Conservation (phyloP, 2,797 vertebrate genomes). For the Chaetodon trifasciatus region DNA sequence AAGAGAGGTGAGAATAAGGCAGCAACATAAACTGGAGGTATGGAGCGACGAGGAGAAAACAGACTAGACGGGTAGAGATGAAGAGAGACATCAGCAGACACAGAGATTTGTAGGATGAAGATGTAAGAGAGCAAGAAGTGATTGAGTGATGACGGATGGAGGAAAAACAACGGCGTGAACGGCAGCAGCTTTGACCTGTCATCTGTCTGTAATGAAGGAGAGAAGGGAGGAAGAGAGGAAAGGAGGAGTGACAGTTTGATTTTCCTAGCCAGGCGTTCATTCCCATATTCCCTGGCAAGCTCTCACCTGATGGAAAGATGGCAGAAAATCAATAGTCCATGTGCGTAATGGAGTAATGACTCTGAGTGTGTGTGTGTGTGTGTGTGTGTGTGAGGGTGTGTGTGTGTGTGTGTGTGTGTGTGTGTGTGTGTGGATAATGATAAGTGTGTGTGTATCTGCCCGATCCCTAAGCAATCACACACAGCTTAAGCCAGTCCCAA, state of each 20-base stretch:
- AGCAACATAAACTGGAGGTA: conserved; percentile 13
- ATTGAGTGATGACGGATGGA: conserved; percentile 74
- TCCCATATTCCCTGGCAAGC: conserved; percentile 87
- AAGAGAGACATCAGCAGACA: conserved; percentile 51
- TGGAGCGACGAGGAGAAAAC: conserved; percentile 11
- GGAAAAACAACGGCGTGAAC: conserved; percentile 74
- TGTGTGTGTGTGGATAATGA: conserved; percentile 79
- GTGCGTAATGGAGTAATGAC: conserved; percentile 90
- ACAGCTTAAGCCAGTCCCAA: conserved; percentile 84
- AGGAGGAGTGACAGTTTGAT: conserved; percentile 83
- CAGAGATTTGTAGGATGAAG: conserved; percentile 56
- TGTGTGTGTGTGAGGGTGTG: conserved; percentile 72
- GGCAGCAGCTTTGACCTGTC: conserved; percentile 81
- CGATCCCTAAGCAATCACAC: conserved; percentile 86
- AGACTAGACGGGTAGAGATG: conserved; percentile 34
- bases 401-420: conserved; percentile 73
- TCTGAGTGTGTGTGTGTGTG: conserved; percentile 74
- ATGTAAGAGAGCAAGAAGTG: conserved; percentile 55
- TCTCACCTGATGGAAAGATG: conserved; percentile 88
- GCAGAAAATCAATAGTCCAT: conserved; percentile 92
- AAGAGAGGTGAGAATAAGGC: conserved; percentile 14
- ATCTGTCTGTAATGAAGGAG: conserved; percentile 81
- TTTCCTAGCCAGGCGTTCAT: conserved; percentile 86
- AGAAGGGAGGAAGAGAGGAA: conserved; percentile 79
- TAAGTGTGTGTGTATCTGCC: conserved; percentile 78